Base-by-base conservation (phyloP, 1,140 invertebrate species). In the Drosophila trapezifrons region DNA sequence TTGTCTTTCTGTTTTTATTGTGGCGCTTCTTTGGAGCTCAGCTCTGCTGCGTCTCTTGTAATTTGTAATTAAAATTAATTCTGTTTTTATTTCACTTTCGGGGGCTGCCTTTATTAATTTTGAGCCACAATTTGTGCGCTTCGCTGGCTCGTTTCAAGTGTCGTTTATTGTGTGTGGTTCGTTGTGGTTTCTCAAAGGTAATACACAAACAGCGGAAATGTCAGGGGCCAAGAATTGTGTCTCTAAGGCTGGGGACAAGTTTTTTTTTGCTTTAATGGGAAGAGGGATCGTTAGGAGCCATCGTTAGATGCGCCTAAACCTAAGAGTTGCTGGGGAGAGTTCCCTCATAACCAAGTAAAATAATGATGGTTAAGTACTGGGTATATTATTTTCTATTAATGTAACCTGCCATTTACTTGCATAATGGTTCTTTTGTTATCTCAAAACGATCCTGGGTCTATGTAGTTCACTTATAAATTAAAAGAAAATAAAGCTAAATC, bases 31-130 rank as follows among this genome's bases (percentile, higher is more conserved):
- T 75, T 55, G 47, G 64, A 42, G n/a, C 40, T 42, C 45, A 20
- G 42, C 27, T 54, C 43, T 40, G 25, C 17, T 37, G 32, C 29
- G 47, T 13, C 69, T 83, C 64, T 32, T 74, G 83, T 87, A 89
- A 87, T 89, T 87, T 87, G 84, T 87, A 87, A 87, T 87, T 83
- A 83, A 87, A 87, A 83, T 70, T 55, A 77, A 71, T 87, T 76
- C 58, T 72, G 58, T 70, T 83, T 63, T 83, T 76, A 56, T 82
- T 76, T 75, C 78, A 55, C 80, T 66, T 58, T 75, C 80, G 71
- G 38, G 59, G 51, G 46, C 15, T 59, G 66, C 62, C 72, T 54
- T 70, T 70, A 85, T 86, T 85, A 86, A 82, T 86, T 76, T 76
- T 67, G 38, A 78, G 78, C 59, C 67, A 82, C 78, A 78, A 79